phyloP scores from a whole-genome alignment of 2,113 vertebrate genomes.

The Xiphias gladius region DNA sequence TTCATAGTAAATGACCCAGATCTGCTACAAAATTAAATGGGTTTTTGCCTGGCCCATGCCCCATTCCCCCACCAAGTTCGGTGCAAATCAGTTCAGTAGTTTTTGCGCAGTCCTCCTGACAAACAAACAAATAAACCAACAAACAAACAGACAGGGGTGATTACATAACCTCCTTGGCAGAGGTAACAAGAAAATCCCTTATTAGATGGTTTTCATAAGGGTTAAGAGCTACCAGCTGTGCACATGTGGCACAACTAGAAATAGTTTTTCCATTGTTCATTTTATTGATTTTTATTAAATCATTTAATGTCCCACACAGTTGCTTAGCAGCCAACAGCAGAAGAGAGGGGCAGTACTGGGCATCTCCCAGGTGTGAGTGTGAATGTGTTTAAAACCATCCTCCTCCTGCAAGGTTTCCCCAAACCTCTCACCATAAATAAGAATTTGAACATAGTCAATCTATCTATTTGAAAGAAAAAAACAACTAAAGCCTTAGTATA shows the following conservation, averaged over 20 bases:
- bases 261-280: slow-evolving; percentile 16
- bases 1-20: no score
- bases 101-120: no score
- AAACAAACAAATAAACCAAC: no score
- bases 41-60: no score
- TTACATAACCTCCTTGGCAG: no score
- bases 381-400: not conserved
- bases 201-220: not conserved
- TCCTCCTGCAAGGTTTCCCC: not conserved
- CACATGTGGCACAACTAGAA: slow-evolving; percentile 31
- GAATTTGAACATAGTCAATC: not conserved
- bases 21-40: no score
- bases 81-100: no score
- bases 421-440: slow-evolving; percentile 25
- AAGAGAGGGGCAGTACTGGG: slow-evolving; percentile 37
- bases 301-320: slow-evolving; percentile 33
- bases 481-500: not conserved
- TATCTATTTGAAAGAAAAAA: not conserved
- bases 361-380: slow-evolving; percentile 28
- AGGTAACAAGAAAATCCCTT: not conserved
- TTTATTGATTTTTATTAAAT: slow-evolving; percentile 45
- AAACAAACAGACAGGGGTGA: no score
- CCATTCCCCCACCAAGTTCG: no score
- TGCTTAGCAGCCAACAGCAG: slow-evolving; percentile 48
- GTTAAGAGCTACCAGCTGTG: not conserved